These are phyloP conservation scores for Cheilosia variabilis DNA, from an alignment of 2,888 invertebrate genomes.

Conservation along the genomic window DNA sequence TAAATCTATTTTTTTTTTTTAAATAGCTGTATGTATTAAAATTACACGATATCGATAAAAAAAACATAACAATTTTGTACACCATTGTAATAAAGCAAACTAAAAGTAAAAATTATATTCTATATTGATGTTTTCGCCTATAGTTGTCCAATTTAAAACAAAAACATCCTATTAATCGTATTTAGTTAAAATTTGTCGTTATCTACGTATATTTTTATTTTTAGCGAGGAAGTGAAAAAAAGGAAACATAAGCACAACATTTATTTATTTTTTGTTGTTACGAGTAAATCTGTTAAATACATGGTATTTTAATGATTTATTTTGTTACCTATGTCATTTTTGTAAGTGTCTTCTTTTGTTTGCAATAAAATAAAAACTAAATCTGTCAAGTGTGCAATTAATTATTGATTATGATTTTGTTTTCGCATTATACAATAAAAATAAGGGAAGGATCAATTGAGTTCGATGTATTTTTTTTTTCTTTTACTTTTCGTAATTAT, in stretches of 20 bases:
- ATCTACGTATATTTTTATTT: conserved; percentile 28
- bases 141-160: conserved; percentile 34
- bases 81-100: conserved; percentile 43
- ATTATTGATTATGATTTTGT: conserved; percentile 38
- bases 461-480: conserved; percentile 32
- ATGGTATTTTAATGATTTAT: conserved; percentile 12
- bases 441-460: conserved; percentile 15
- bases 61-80: conserved; percentile 5
- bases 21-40: conserved; percentile 10
- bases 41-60: not conserved
- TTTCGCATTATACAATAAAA: conserved; percentile 27
- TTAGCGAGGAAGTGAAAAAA: conserved; percentile 3
- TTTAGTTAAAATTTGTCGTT: conserved; percentile 42
- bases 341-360: conserved; percentile 14
- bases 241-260: conserved; percentile 61
- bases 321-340: conserved; percentile 5
- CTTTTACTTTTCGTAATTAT: conserved; percentile 45
- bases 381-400: conserved; percentile 61
- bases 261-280: conserved; percentile 27
- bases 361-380: conserved; percentile 51
- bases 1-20: conserved; percentile 21
- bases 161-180: conserved; percentile 47
- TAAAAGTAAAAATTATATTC: conserved; percentile 35
- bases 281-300: conserved; percentile 13
- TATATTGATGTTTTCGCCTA: conserved; percentile 51